Conservation (phyloP, 2,888 invertebrate genomes). For the Tetanocera ferruginea region DNA sequence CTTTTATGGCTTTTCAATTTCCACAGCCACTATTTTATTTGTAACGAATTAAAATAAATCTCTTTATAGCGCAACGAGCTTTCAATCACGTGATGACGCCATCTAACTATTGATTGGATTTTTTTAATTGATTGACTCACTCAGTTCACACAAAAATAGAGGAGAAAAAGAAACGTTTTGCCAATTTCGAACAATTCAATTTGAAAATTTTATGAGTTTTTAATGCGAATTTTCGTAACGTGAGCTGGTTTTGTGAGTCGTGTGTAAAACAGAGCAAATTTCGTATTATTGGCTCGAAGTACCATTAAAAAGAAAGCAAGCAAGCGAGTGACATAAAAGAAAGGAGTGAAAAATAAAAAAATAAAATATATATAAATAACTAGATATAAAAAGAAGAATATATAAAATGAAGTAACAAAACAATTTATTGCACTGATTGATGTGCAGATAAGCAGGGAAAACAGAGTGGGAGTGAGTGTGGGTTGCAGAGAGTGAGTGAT, state of each 20-base stretch:
- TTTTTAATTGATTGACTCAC: conserved; percentile 34
- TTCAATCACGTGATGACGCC: conserved; percentile 21
- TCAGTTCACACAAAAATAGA: not conserved
- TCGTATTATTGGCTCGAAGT: not conserved
- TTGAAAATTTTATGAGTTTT: conserved; percentile 46
- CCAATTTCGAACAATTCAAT: conserved; percentile 41
- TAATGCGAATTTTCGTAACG: conserved; percentile 39
- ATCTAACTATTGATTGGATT: not conserved
- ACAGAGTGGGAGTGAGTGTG: not conserved
- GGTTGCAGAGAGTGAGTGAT: not conserved
- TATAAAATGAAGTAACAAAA: conserved; percentile 32
- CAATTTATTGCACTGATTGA: conserved; percentile 46
- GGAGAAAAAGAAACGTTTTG: conserved; percentile 6
- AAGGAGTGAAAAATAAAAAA: too few relatives aligned
- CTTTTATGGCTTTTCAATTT: not conserved
- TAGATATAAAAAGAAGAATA: conserved; percentile 24
- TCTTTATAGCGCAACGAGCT: not conserved
- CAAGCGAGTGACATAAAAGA: not conserved
- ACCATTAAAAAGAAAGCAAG: not conserved
- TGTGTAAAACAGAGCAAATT: not conserved
- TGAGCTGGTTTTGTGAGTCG: not conserved
- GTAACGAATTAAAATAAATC: not conserved
- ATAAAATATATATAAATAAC: not conserved
- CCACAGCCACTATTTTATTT: not conserved
- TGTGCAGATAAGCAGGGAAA: not conserved